These are phyloP conservation scores for Nyctibius bracteatus DNA, from an alignment of 2,113 vertebrate genomes.

Conservation along the genomic window DNA sequence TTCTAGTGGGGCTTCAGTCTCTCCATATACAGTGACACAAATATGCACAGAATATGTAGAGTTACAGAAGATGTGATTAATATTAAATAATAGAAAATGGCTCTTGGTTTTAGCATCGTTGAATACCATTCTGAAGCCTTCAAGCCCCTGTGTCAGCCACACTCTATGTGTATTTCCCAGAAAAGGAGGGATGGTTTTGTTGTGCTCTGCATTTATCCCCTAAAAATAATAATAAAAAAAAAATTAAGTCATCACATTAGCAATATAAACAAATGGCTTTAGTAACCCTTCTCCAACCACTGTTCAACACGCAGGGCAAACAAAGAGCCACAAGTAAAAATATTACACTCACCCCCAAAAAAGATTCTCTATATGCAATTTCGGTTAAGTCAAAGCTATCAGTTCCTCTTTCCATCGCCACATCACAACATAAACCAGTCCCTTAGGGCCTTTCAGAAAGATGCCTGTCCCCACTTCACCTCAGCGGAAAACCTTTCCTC, in stretches of 20 bases:
- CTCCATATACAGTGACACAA: neutral
- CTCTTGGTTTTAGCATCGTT: neutral
- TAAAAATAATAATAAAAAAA: neutral
- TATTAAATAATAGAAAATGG: neutral
- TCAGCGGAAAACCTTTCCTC: neutral
- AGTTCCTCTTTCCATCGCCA: neutral
- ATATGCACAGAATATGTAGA: neutral
- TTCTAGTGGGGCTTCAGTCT: neutral
- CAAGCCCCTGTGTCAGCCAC: neutral
- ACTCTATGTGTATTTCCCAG: neutral
- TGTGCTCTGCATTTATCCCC: neutral
- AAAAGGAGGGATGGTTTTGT: neutral
- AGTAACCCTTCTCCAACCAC: neutral
- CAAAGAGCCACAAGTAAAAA: neutral
- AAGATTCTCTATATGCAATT: neutral
- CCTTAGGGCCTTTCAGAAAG: neutral
- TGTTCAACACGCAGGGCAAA: neutral
- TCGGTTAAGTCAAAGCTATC: neutral
- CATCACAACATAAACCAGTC: neutral
- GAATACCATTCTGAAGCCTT: neutral
- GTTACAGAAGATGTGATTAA: neutral
- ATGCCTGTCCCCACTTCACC: neutral
- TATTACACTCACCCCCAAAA: neutral
- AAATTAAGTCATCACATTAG: neutral
- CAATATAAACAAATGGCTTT: neutral